Evolutionary conservation across 2,797 vertebrate genomes (phyloP), one percentile per base, ranked within the genome.

Genomic region (Premnoplex brunnescens): DNA sequence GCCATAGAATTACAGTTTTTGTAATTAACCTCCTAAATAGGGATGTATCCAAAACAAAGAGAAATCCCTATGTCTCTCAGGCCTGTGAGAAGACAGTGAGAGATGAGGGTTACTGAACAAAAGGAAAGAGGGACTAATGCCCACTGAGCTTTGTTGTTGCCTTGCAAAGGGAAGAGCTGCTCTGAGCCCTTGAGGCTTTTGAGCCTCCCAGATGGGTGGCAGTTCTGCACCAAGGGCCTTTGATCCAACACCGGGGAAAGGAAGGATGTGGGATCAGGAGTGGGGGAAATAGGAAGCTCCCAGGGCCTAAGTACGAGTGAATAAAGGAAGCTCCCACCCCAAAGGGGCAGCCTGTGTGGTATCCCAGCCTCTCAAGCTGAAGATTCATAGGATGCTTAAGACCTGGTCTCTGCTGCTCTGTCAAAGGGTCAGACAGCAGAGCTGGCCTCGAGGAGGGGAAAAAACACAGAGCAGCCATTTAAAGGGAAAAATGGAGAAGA

Each of bases 381-480:
- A 73, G 75, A 44, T 16, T 30, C 34, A 7, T 7, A 46, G 30
- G 26, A 52, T 88, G n/a, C 64, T 82, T 54, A 54, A 73, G 63
- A 84, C 8, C 19, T 66, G 15, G 23, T 60, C 49, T 89, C 39
- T 89, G 56, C 37, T 88, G 36, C 19, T 64, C 55, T 1, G 1
- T 83, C 56, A 58, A 69, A 71, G 49, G 75, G 73, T 76, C 76
- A 88, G 67, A 68, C 7, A 34, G 59, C 78, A 95, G 74, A 95
- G 28, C 77, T 67, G 64, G 60, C 67, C 62, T 89, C 30, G 51
- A 81, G 39, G 13, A 17, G 28, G 44, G 72, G 75, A 78, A 64
- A 93, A 96, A 97, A 74, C 77, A 77, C 5, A 3, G 79, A 95
- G 73, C 88, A 96, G 95, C 90, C 88, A 68, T 96, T 98, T 97